Evolutionary conservation across 2,113 vertebrate species (phyloP), one percentile per base, ranked within the genome.

Genomic region (Octodon degus): DNA sequence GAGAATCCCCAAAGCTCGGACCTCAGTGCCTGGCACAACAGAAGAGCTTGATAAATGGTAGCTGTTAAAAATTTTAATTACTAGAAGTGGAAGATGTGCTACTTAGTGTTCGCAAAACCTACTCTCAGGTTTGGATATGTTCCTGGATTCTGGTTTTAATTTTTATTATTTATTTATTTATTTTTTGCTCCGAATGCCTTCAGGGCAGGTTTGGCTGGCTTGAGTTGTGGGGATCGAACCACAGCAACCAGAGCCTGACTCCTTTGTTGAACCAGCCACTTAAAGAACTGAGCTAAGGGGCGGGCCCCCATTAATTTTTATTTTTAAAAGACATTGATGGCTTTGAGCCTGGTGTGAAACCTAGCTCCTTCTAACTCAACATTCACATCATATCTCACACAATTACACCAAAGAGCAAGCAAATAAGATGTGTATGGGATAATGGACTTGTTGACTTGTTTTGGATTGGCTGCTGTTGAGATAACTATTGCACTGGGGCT

Each of bases 81-180:
- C 50, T 83, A 76, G 65, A 92, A 86, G 20, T 37, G 62, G 16
- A 86, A 34, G 20, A 40, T 62, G 5, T 82, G 81, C 12, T 77
- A 77, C 17, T 85, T 95, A 43, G 24, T 62, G n/a, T 62, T 79
- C 43, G 89, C 62, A 74, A 77, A 90, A 90, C 47, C 27, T 72
- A 27, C 24, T 40, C 7, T 86, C 50, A 87, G 27, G 22, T 74
- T 81, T 19, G 2, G 55, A 81, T 7, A 30, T 84, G 62, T 2
- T 77, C 43, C 76, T 87, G 20, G 43, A 84, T 85, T 92, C 60
- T 90, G 19, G 27, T 63, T 96, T 88, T 72, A 30, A 80, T 60
- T 70, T 91, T 94, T 84, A n/a, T 25, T 58, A 6, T 43, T 43
- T 43, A 43, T 43, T 43, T 43, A 43, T 43, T 43, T 43, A 43